Evolutionary conservation across 2,888 invertebrate species (phyloP).

Genomic region (Tethea ocularis): DNA sequence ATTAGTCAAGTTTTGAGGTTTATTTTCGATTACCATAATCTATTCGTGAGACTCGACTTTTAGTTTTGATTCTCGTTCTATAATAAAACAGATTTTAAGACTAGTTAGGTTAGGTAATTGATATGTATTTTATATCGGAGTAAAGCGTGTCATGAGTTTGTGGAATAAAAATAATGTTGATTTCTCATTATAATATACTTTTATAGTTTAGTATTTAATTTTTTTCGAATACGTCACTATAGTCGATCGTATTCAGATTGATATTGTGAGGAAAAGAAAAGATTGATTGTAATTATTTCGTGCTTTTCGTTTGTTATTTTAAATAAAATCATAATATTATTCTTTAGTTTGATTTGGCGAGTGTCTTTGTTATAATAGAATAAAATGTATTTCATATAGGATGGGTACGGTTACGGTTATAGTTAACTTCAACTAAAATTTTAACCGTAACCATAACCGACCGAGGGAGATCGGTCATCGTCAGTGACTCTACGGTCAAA

Average conservation of each 20-base stretch:
- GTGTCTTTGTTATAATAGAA: not conserved
- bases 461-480: too few relatives aligned
- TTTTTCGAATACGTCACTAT: not conserved
- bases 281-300: conserved; percentile 16
- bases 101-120: not conserved
- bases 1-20: too few relatives aligned
- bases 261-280: not conserved
- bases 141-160: not conserved
- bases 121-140: not conserved
- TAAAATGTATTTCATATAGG: too few relatives aligned
- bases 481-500: too few relatives aligned
- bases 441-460: too few relatives aligned
- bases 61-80: too few relatives aligned
- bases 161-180: not conserved
- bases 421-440: too few relatives aligned
- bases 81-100: not conserved
- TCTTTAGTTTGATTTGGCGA: conserved; percentile 9
- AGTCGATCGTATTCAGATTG: not conserved
- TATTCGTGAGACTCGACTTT: too few relatives aligned
- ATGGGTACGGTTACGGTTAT: too few relatives aligned
- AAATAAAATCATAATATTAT: conserved; percentile 35
- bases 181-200: not conserved
- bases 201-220: not conserved
- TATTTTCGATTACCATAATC: too few relatives aligned
- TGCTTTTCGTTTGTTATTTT: conserved; percentile 42